phyloP scores from a whole-genome alignment of 1,140 invertebrate genomes.

The Neuroterus valhalla region DNA sequence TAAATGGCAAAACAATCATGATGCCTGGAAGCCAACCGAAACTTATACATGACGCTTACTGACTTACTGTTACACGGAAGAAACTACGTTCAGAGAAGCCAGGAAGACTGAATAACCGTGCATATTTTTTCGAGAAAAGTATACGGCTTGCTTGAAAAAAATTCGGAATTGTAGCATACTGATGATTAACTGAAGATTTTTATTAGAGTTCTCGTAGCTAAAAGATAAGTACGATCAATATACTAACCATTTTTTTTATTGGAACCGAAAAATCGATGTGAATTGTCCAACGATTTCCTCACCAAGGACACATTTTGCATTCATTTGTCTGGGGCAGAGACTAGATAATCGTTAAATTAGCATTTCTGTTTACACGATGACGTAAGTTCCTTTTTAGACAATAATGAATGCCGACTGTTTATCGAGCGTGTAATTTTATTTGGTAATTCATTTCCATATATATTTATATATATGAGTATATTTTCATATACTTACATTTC shows the following conservation, averaged over 20 bases:
- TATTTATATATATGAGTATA: no score
- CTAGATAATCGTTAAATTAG: constrained; percentile 19
- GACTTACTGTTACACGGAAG: constrained; percentile 20
- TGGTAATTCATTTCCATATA: constrained; percentile 4
- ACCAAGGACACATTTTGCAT: constrained; percentile 14
- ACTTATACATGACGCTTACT: neutral
- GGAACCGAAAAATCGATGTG: no score
- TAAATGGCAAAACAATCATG: constrained; percentile 19
- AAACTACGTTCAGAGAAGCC: neutral
- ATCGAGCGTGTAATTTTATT: constrained; percentile 1
- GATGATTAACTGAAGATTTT: no score
- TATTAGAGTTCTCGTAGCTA: no score
- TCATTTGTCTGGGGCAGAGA: constrained; percentile 2
- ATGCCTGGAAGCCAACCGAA: constrained; percentile 13
- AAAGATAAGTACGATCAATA: no score
- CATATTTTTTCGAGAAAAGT: neutral
- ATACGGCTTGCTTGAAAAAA: no score
- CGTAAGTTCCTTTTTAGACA: constrained; percentile 9
- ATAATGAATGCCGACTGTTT: constrained; percentile 15
- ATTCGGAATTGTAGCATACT: no score
- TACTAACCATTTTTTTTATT: no score
- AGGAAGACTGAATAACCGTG: neutral
- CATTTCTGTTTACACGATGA: constrained; percentile 6
- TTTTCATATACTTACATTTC: no score
- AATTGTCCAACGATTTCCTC: neutral